These are phyloP conservation scores for Coptotermes formosanus DNA, from an alignment of 1,140 invertebrate species.

Conservation along the genomic window DNA sequence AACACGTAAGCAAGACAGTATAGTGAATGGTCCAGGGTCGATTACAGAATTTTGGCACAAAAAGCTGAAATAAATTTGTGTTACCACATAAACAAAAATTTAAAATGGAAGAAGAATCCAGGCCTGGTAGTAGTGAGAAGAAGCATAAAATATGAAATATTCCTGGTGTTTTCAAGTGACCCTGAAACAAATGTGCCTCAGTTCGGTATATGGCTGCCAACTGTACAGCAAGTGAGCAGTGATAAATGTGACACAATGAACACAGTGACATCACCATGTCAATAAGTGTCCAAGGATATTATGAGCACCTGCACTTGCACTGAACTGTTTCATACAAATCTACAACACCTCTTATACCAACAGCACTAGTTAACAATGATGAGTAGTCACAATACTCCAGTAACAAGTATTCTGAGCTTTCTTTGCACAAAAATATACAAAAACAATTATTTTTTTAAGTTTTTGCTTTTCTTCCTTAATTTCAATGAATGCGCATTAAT, in stretches of 20 bases:
- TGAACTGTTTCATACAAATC: neutral
- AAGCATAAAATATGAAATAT: neutral
- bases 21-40: too few species aligned
- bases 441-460: neutral
- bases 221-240: neutral
- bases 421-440: conserved; percentile 19
- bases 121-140: neutral
- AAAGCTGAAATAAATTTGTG: too few species aligned
- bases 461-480: neutral
- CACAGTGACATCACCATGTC: neutral
- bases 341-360: neutral
- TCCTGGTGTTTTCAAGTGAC: neutral
- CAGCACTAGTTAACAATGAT: neutral
- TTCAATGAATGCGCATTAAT: conserved; percentile 8
- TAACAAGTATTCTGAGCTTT: conserved; percentile 19
- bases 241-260: neutral
- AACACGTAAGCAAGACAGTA: too few species aligned
- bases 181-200: too few species aligned
- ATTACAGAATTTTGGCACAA: too few species aligned
- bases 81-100: too few species aligned
- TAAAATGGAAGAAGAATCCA: too few species aligned
- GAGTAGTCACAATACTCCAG: conserved; percentile 13
- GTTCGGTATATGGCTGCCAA: neutral
- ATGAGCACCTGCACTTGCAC: neutral
- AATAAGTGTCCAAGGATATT: neutral